Conservation (phyloP, 1,140 invertebrate species). For the Trichonephila inaurata region DNA sequence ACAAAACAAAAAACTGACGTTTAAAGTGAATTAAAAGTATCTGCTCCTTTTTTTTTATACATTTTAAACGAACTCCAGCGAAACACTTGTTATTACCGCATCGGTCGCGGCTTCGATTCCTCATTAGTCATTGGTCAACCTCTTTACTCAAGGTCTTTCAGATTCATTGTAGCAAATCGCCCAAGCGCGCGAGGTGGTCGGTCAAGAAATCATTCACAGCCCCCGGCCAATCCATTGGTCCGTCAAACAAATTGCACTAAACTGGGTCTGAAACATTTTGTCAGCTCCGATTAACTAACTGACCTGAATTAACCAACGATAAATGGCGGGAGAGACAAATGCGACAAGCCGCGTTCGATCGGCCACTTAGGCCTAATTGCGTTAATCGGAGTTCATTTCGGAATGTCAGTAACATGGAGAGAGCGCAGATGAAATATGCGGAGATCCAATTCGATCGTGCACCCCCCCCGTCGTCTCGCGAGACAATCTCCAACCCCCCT, state of each 20-base stretch:
- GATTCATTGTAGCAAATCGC: too few relatives aligned
- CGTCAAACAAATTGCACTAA: slow-evolving; percentile 32
- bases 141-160: too few relatives aligned
- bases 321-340: slow-evolving; percentile 40
- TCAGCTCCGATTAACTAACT: slow-evolving; percentile 4
- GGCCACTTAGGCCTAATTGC: slow-evolving; percentile 43
- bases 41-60: too few relatives aligned
- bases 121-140: too few relatives aligned
- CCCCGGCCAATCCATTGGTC: slow-evolving; percentile 5
- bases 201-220: background rate
- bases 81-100: too few relatives aligned
- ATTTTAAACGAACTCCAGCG: too few relatives aligned
- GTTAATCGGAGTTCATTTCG: slow-evolving; percentile 49
- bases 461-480: background rate
- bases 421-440: slow-evolving; percentile 30
- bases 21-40: too few relatives aligned
- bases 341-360: slow-evolving; percentile 37
- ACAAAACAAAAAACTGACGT: too few relatives aligned
- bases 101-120: too few relatives aligned
- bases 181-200: background rate
- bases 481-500: background rate
- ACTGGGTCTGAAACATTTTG: slow-evolving; percentile 34
- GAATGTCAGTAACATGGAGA: slow-evolving; percentile 46
- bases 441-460: background rate
- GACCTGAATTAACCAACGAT: slow-evolving; percentile 51